phyloP scores from a whole-genome alignment of 2,113 vertebrate genomes.

The Empidonax traillii region DNA sequence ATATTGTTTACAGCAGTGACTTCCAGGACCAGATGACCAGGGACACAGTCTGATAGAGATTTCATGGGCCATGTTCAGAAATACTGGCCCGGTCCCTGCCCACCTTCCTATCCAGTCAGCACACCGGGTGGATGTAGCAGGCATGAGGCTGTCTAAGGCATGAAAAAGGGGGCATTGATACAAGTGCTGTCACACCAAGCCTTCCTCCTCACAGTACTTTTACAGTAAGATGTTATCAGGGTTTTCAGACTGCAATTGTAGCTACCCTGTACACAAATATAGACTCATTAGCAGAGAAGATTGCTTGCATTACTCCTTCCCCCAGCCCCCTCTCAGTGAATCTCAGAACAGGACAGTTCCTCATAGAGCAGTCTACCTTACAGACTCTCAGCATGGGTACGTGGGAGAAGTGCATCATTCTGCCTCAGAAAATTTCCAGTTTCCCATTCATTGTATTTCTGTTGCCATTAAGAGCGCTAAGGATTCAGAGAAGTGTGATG shows the following conservation, averaged over 20 bases:
- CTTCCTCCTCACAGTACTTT: not conserved
- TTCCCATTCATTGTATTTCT: not conserved
- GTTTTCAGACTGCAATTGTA: not conserved
- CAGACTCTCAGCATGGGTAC: accelerated
- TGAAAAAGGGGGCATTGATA: not conserved
- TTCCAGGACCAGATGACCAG: not conserved
- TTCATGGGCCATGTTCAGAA: not conserved
- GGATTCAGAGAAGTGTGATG: not conserved
- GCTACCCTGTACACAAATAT: not conserved
- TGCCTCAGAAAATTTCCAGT: not conserved
- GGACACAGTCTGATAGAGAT: not conserved
- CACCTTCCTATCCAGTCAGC: not conserved
- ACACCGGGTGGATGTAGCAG: not conserved
- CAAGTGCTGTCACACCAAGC: not conserved
- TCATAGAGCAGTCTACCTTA: not conserved
- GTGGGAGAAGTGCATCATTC: not conserved
- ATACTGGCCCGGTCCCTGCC: not conserved
- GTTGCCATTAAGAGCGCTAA: not conserved
- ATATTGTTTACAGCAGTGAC: not conserved
- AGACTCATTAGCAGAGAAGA: not conserved
- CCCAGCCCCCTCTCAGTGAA: accelerated
- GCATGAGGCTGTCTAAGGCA: not conserved
- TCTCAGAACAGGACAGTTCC: not conserved
- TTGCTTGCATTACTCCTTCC: not conserved
- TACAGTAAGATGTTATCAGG: not conserved